Percentiles rank a stretch among this genome's conserved stretches.
These are phyloP conservation scores for Emys orbicularis DNA, from an alignment of 2,797 vertebrate genomes.

Conservation along the genomic window DNA sequence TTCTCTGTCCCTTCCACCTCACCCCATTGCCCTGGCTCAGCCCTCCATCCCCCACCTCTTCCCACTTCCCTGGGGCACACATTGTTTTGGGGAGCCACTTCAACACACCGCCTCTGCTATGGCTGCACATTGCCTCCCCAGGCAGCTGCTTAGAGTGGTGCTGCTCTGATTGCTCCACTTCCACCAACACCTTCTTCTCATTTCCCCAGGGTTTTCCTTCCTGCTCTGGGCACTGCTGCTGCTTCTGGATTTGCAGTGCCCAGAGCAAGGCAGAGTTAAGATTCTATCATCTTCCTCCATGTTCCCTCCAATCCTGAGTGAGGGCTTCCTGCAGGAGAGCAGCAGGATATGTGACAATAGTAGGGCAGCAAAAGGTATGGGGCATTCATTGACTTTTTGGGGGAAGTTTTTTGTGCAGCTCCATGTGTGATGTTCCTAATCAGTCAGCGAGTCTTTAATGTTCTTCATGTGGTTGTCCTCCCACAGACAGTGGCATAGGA, in stretches of 20 bases:
- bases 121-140: neutral
- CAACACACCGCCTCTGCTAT: neutral
- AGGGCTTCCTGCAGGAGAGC: neutral
- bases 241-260: neutral
- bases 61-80: neutral
- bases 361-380: neutral
- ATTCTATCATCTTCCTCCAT: accelerated
- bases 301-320: neutral
- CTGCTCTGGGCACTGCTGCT: neutral
- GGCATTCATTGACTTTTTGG: neutral
- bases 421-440: neutral
- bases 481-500: neutral
- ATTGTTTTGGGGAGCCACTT: neutral
- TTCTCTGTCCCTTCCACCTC: neutral
- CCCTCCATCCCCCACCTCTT: neutral
- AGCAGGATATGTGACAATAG: neutral
- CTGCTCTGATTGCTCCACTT: neutral
- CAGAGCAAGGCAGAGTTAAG: neutral
- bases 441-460: neutral
- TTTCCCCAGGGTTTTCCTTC: neutral
- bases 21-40: neutral
- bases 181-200: neutral
- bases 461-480: neutral
- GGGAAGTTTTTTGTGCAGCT: neutral
- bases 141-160: neutral